phyloP scores from a whole-genome alignment of 2,113 vertebrate genomes.

The Myotis brandtii region DNA sequence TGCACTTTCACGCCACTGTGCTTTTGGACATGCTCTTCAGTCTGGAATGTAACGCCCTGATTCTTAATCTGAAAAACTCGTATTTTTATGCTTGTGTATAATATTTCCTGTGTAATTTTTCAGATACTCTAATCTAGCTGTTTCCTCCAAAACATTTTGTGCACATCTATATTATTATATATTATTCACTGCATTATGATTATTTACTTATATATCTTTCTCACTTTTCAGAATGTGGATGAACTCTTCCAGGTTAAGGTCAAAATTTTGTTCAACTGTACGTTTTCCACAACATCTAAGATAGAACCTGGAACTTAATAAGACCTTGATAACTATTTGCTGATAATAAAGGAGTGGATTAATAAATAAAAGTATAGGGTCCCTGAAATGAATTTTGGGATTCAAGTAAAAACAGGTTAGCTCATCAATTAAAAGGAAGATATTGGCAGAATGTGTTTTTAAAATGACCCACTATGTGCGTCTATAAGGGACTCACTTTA shows the following conservation, averaged over 20 bases:
- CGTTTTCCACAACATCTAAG: background rate
- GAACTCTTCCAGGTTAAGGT: background rate
- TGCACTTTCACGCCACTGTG: background rate
- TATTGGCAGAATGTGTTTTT: background rate
- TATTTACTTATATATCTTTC: background rate
- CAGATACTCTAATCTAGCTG: background rate
- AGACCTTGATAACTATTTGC: background rate
- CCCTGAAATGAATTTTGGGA: background rate
- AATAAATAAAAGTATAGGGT: background rate
- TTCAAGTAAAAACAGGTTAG: background rate
- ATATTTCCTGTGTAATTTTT: background rate
- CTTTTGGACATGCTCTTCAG: background rate
- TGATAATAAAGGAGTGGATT: background rate
- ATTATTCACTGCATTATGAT: background rate
- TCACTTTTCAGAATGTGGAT: slow-evolving; percentile 11
- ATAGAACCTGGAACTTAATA: background rate
- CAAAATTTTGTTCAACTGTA: background rate
- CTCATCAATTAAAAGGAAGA: background rate
- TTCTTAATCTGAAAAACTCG: background rate
- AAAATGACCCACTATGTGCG: background rate
- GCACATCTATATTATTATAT: background rate
- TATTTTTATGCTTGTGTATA: background rate
- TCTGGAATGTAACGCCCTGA: background rate
- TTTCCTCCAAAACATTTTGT: background rate
- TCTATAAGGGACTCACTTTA: background rate